A percentile compares a stretch with the other conserved stretches of the same genome.
phyloP scores from a whole-genome alignment of 2,888 invertebrate species.

The Aphodius granarius region DNA sequence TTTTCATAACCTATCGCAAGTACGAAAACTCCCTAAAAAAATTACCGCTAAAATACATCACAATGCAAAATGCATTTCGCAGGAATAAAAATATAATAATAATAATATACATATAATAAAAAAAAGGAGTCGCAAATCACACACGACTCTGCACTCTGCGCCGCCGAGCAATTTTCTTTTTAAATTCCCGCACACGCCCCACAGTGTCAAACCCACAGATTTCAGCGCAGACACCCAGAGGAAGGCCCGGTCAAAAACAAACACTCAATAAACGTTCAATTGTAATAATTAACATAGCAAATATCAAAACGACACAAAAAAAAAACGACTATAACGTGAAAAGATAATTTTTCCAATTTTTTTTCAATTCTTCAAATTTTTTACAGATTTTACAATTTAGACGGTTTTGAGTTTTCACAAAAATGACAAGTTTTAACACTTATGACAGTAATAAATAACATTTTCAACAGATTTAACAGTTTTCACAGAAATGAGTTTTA shows the following conservation, averaged over 20 bases:
- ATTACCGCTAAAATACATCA: slow-evolving; percentile 62
- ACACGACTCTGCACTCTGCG: background rate
- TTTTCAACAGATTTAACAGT: too few relatives aligned
- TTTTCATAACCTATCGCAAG: slow-evolving; percentile 41
- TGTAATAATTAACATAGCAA: slow-evolving; percentile 41
- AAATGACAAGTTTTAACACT: too few relatives aligned
- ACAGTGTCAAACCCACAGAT: slow-evolving; percentile 50
- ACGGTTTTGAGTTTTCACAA: too few relatives aligned
- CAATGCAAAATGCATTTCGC: slow-evolving; percentile 78
- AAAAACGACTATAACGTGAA: slow-evolving; percentile 30
- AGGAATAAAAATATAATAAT: slow-evolving; percentile 78
- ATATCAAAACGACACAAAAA: too few relatives aligned
- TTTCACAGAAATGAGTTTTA: too few relatives aligned
- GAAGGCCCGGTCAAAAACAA: slow-evolving; percentile 44
- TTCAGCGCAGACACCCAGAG: slow-evolving; percentile 48
- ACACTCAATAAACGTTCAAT: slow-evolving; percentile 48
- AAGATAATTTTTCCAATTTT: too few relatives aligned
- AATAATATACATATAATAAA: slow-evolving; percentile 55
- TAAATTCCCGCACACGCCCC: slow-evolving; percentile 35
- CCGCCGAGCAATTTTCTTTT: slow-evolving; percentile 21
- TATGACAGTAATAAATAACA: too few relatives aligned
- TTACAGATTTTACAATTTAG: too few relatives aligned
- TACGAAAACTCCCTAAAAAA: slow-evolving; percentile 55
- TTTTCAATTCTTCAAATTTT: too few relatives aligned
- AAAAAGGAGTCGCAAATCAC: slow-evolving; percentile 30